Evolutionary conservation across 2,888 invertebrate genomes (phyloP).

Genomic region (Bruchidius siliquastri): DNA sequence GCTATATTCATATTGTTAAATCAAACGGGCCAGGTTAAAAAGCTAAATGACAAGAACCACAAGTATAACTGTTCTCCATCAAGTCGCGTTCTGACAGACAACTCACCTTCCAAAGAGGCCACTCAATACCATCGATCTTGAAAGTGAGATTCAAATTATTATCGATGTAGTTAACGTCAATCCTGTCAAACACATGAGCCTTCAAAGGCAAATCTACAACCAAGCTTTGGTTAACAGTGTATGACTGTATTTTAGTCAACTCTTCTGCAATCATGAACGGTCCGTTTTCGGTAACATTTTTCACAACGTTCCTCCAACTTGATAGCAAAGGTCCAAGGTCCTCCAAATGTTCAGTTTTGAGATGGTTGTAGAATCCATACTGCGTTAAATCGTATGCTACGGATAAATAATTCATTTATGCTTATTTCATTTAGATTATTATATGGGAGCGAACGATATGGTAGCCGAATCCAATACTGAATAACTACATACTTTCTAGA

Average conservation of each 20-base stretch:
- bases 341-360: slow-evolving; percentile 59
- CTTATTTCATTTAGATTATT: too few species aligned
- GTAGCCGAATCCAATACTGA: too few species aligned
- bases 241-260: slow-evolving; percentile 37
- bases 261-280: slow-evolving; percentile 42
- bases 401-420: too few species aligned
- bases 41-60: too few species aligned
- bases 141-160: slow-evolving; percentile 35
- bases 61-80: too few species aligned
- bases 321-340: slow-evolving; percentile 56
- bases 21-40: too few species aligned
- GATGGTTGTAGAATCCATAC: slow-evolving; percentile 63
- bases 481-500: too few species aligned
- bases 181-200: slow-evolving; percentile 34
- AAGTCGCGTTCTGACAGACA: too few species aligned
- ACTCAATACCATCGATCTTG: slow-evolving; percentile 38
- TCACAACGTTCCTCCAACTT: slow-evolving; percentile 60
- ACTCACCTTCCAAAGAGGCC: slow-evolving; percentile 54
- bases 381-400: slow-evolving; percentile 45
- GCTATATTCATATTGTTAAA: too few species aligned
- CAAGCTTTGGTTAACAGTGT: slow-evolving; percentile 36
- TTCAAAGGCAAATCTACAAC: slow-evolving; percentile 44
- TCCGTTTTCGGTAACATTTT: slow-evolving; percentile 50
- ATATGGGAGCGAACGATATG: too few species aligned
- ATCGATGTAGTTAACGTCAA: slow-evolving; percentile 28